Evolutionary conservation across 2,888 invertebrate genomes (phyloP), one percentile per base, ranked within the genome.

Genomic region (Calliopum simillimum): DNA sequence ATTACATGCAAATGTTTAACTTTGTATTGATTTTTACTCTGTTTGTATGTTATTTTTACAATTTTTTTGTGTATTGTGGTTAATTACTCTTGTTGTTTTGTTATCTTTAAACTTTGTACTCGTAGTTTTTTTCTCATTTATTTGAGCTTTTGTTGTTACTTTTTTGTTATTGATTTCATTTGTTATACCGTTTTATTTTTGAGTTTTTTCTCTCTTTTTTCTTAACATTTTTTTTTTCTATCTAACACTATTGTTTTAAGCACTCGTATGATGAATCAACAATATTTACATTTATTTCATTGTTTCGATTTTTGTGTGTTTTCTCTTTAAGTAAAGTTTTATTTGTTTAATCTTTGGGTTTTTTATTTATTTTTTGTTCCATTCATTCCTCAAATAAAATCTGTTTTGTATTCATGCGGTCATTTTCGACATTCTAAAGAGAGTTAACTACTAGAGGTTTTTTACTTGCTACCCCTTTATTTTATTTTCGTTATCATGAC

Each of bases 1-100:
- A 56, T 55, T 62, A 71, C 44, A 68, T 19, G 19, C 25, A 47
- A 49, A 63, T 13, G 14, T 59, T 43, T 41, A 53, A 53, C 23
- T 53, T 23, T 53, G 53, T 53, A 44, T 47, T 21, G 23, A 23
- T 55, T 23, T 3, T n/a, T n/a, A n/a, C n/a, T n/a, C n/a, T n/a
- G n/a, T n/a, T n/a, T n/a, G n/a, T n/a, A 4, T 53, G 19, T 53
- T 14, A 12, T 53, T 53, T 13, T 55, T 55, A 12, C 14, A 13
- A 14, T 23, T 55, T 23, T 19, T 13, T 19, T 55, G n/a, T n/a
- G n/a, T 23, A 13, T 23, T 55, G 14, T 55, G 14, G 55, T 11
- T 23, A 14, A 14, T 23, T 8, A 13, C 23, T 23, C 21, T 55
- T 55, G 21, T 21, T 55, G 19, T 13, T 55, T 13, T 55, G 2